These are phyloP conservation scores for Climacteris rufus DNA, from an alignment of 2,113 vertebrate species.

Conservation along the genomic window DNA sequence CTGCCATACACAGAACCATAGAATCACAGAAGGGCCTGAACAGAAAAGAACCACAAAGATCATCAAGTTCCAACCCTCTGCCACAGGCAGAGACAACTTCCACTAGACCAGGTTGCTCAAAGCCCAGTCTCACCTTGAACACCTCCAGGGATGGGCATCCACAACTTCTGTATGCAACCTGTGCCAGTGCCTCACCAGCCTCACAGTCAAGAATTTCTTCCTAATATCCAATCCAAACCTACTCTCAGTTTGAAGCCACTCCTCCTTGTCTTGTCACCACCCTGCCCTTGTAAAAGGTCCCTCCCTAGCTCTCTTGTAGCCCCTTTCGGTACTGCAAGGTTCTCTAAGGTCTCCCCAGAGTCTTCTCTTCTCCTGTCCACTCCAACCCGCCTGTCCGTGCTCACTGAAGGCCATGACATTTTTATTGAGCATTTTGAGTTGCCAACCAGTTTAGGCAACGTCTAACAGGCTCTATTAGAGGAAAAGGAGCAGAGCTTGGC, in stretches of 20 bases:
- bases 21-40: not conserved
- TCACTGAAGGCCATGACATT: not conserved
- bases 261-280: not conserved
- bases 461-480: not conserved
- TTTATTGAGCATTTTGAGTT: not conserved
- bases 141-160: not conserved
- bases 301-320: not conserved
- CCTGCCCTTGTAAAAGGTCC: not conserved
- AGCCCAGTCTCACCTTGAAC: not conserved
- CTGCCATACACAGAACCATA: not conserved
- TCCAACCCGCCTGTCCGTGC: not conserved
- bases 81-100: not conserved
- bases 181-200: not conserved
- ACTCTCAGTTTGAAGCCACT: not conserved
- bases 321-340: not conserved
- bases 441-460: not conserved
- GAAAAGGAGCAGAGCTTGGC: not conserved
- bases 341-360: not conserved
- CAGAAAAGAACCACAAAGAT: accelerated
- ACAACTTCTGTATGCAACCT: not conserved
- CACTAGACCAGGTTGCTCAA: not conserved
- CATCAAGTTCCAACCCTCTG: not conserved
- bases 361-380: not conserved
- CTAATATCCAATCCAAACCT: not conserved
- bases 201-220: not conserved